A percentile compares a stretch with the other conserved stretches of the same genome.
These are phyloP conservation scores for Mylabris phalerata DNA, from an alignment of 1,140 invertebrate genomes.

Conservation along the genomic window DNA sequence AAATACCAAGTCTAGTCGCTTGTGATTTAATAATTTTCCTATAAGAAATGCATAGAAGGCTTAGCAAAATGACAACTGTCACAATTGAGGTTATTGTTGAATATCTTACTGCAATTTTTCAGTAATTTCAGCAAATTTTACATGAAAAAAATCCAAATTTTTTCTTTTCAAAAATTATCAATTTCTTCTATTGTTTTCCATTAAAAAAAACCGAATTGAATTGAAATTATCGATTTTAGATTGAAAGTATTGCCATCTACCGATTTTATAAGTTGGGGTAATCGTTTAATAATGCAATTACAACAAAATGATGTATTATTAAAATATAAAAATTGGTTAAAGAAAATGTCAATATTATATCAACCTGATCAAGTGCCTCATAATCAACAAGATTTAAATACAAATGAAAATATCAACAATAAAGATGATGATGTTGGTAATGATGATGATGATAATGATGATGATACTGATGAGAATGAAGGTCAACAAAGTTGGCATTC, in stretches of 20 bases:
- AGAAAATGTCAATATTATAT: constrained; percentile 30
- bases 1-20: no score
- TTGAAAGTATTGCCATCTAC: constrained; percentile 33
- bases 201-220: no score
- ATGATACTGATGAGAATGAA: constrained; percentile 41
- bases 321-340: constrained; percentile 36
- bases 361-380: constrained; percentile 25
- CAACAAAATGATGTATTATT: constrained; percentile 28
- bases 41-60: no score
- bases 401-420: constrained; percentile 34
- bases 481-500: constrained; percentile 40
- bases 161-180: no score
- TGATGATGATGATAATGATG: constrained; percentile 7
- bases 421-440: constrained; percentile 40
- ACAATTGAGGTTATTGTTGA: no score
- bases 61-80: no score
- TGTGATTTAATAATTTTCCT: no score
- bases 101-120: no score
- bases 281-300: constrained; percentile 32
- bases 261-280: constrained; percentile 27
- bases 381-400: not conserved
- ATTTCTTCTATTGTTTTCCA: no score
- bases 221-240: constrained; percentile 17
- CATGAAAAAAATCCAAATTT: no score
- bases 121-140: no score